Evolutionary conservation across 2,888 invertebrate species (phyloP).

Genomic region (Chironomus tentans): DNA sequence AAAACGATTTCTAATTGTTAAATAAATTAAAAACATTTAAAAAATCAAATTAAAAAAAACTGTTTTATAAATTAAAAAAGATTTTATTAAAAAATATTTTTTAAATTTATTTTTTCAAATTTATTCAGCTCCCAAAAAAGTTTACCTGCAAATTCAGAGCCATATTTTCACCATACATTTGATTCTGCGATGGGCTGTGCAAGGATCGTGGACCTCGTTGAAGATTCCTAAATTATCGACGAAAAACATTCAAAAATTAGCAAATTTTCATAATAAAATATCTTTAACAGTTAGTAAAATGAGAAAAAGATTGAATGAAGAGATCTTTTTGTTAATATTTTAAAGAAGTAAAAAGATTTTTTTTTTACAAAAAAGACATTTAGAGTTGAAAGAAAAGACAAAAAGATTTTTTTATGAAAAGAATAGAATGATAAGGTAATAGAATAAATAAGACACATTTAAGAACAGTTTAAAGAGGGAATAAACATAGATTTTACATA

Average conservation of each 20-base stretch:
- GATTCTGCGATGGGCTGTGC: slow-evolving; percentile 21
- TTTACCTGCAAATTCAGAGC: slow-evolving; percentile 18
- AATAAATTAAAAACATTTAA: too few species aligned
- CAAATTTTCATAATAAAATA: background rate
- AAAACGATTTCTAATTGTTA: too few species aligned
- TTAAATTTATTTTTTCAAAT: too few species aligned
- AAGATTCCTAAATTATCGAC: slow-evolving; percentile 5
- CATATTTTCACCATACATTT: slow-evolving; percentile 22
- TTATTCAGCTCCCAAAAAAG: too few species aligned
- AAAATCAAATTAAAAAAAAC: too few species aligned
- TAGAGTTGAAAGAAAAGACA: slow-evolving; percentile 7
- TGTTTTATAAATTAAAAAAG: too few species aligned
- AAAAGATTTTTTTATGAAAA: background rate
- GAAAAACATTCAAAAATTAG: background rate
- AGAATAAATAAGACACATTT: background rate
- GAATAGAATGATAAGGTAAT: background rate
- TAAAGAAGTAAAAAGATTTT: background rate
- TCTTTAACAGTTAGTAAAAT: background rate
- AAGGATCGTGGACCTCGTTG: slow-evolving; percentile 3
- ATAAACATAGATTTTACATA: too few species aligned
- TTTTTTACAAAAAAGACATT: background rate
- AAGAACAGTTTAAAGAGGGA: background rate
- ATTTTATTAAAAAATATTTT: too few species aligned
- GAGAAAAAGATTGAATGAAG: background rate
- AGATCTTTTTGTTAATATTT: background rate